phyloP scores from a whole-genome alignment of 2,888 invertebrate genomes.

The Cephus spinipes region DNA sequence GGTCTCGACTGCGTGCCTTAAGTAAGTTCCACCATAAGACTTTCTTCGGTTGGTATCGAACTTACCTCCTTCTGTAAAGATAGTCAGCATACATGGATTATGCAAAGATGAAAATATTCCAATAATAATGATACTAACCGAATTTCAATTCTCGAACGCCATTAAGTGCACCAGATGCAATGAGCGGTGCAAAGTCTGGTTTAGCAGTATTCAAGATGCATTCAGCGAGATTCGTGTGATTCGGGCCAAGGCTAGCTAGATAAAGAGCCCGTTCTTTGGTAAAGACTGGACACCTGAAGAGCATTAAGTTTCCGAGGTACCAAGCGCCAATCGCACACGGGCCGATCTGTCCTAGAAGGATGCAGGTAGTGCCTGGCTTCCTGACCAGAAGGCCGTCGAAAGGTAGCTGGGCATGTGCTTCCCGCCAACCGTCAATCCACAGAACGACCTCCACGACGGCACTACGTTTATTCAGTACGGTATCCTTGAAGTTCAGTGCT shows the following conservation, averaged over 20 bases:
- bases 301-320: slow-evolving; percentile 70
- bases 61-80: slow-evolving; percentile 51
- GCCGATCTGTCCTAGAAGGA: slow-evolving; percentile 70
- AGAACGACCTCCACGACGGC: slow-evolving; percentile 72
- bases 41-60: slow-evolving; percentile 55
- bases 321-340: slow-evolving; percentile 64
- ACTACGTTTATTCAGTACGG: slow-evolving; percentile 69
- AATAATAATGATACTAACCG: slow-evolving; percentile 52
- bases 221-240: slow-evolving; percentile 67
- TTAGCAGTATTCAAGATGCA: slow-evolving; percentile 61
- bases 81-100: neutral
- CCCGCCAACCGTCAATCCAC: slow-evolving; percentile 72
- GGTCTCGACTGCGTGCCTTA: slow-evolving; percentile 54
- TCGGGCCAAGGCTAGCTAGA: slow-evolving; percentile 70
- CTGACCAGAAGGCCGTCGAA: slow-evolving; percentile 73
- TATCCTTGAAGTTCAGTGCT: slow-evolving; percentile 72
- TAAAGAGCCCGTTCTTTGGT: slow-evolving; percentile 69
- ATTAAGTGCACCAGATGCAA: slow-evolving; percentile 59
- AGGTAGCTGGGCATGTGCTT: slow-evolving; percentile 70
- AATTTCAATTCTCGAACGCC: slow-evolving; percentile 56
- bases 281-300: slow-evolving; percentile 72
- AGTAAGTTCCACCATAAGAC: slow-evolving; percentile 56
- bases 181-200: slow-evolving; percentile 61
- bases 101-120: neutral
- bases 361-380: slow-evolving; percentile 70